Evolutionary conservation across 2,888 invertebrate species (phyloP), one percentile per base, ranked within the genome.

Genomic region (Brachycybe producta): DNA sequence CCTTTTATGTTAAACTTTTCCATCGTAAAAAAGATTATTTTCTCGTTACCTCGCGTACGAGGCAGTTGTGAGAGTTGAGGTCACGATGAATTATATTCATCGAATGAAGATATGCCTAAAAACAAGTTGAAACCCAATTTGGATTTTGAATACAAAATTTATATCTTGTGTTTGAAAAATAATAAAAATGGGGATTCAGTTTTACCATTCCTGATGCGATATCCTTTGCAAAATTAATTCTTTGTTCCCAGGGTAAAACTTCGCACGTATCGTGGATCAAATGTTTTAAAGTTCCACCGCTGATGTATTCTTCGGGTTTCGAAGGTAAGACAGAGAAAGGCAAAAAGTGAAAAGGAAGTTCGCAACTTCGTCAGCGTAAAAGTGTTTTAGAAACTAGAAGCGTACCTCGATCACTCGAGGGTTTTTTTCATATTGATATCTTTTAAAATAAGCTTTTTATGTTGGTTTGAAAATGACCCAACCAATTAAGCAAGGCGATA

Each of bases 51-150:
- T 85, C 84, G 61, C 86, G 74, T 43, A 92, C 85, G 58, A 94
- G 75, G 67, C 92, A 94, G 73, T 94, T 94, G 68, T 90, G 83
- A 23, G 92, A 92, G 73, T 92, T 94, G 63, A 94, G 76, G 73
- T 94, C 94, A 48, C 91, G 72, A 70, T 94, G 94, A 57, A 94
- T 92, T 57, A 94, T 87, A 68, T 87, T 86, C 81, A 83, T 83
- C 58, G 87, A 84, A 71, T 94, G 94, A 54, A 94, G 73, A 70
- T 94, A 94, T 11, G 62, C 60, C 68, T 68, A 58, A 30, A 62
- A 61, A 47, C 44, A 45, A 45, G 17, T 21, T n/a, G n/a, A n/a
- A 43, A 7, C 15, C 11, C 38, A 38, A 38, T n/a, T 38, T n/a
- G n/a, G n/a, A n/a, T n/a, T n/a, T n/a, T n/a, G n/a, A n/a, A n/a